These are phyloP conservation scores for Urophycis tenuis DNA, from an alignment of 2,797 vertebrate species.

Conservation along the genomic window DNA sequence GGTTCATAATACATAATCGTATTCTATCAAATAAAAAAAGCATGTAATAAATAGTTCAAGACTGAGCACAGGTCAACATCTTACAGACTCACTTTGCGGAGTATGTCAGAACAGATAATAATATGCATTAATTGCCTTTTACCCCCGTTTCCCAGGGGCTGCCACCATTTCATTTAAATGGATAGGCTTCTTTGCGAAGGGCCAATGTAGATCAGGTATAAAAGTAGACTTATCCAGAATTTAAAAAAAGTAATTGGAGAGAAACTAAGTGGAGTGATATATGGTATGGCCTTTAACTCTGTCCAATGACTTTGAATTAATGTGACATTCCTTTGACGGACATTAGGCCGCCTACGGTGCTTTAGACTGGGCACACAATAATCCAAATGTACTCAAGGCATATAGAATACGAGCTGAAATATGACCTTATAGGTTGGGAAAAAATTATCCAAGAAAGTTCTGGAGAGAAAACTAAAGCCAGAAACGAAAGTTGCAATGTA, in stretches of 20 bases:
- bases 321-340: constrained; percentile 65
- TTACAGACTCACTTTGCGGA: not conserved
- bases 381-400: constrained; percentile 60
- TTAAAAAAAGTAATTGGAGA: constrained; percentile 29
- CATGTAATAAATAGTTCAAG: not conserved
- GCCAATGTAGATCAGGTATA: constrained; percentile 1
- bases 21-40: not conserved
- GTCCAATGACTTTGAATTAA: constrained; percentile 61
- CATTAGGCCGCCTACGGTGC: constrained; percentile 49
- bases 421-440: constrained; percentile 64
- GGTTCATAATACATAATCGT: not conserved
- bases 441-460: constrained; percentile 59
- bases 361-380: constrained; percentile 61
- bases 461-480: constrained; percentile 16
- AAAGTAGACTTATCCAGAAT: constrained; percentile 27
- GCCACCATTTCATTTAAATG: not conserved
- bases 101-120: not conserved
- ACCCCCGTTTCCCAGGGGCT: not conserved
- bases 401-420: constrained; percentile 54
- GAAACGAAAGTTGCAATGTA: constrained; percentile 24
- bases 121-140: not conserved
- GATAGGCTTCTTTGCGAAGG: constrained; percentile 5
- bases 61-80: not conserved
- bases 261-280: constrained; percentile 51
- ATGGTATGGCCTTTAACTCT: constrained; percentile 59